Conservation (phyloP, 2,797 vertebrate species). For the Syngnathus acus region DNA sequence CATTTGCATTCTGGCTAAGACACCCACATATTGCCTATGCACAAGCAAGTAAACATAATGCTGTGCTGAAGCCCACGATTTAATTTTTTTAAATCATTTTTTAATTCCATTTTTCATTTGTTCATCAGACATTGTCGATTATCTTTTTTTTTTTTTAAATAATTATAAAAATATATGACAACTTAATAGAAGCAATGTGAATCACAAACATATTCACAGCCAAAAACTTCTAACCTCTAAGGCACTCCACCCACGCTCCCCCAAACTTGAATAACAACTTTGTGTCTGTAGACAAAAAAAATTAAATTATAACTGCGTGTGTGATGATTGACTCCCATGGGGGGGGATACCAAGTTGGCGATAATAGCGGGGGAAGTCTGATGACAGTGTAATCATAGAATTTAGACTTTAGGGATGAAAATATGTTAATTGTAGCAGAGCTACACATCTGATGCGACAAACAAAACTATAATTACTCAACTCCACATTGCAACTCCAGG, state of each 20-base stretch:
- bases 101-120: neutral
- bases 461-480: neutral
- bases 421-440: neutral
- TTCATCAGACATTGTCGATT: neutral
- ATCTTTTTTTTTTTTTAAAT: neutral
- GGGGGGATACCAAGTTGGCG: neutral
- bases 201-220: neutral
- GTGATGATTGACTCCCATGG: neutral
- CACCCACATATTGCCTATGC: constrained; percentile 19
- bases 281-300: neutral
- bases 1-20: constrained; percentile 4
- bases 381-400: neutral
- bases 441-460: neutral
- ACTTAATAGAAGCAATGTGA: neutral
- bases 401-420: neutral
- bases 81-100: neutral
- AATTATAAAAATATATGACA: neutral
- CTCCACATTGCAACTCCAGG: neutral
- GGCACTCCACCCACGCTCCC: neutral
- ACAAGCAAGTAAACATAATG: constrained; percentile 28
- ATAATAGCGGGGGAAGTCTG: neutral
- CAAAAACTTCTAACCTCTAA: neutral
- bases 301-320: neutral
- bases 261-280: neutral
- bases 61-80: constrained; percentile 2